phyloP scores from a whole-genome alignment of 2,797 vertebrate species.

The Decapterus maruadsi region DNA sequence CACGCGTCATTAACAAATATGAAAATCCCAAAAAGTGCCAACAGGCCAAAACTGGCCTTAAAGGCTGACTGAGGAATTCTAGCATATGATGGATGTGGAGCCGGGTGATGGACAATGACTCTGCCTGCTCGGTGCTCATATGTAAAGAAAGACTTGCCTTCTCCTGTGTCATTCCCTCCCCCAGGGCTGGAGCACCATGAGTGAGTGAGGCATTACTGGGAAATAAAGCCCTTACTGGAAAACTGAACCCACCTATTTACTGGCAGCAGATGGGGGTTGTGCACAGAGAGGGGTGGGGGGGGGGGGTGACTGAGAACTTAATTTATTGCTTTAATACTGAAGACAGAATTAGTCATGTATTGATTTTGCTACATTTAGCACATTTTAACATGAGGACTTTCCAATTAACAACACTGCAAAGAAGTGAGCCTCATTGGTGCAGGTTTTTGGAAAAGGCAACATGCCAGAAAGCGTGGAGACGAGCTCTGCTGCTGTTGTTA shows the following conservation, averaged over 20 bases:
- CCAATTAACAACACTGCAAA: neutral
- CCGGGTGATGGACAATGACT: constrained; percentile 57
- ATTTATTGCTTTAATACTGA: constrained; percentile 16
- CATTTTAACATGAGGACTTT: neutral
- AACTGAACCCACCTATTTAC: constrained; percentile 75
- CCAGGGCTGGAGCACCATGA: constrained; percentile 57
- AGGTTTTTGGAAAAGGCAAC: neutral
- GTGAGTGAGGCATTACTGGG: constrained; percentile 68
- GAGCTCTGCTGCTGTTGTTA: neutral
- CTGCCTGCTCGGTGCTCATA: constrained; percentile 36
- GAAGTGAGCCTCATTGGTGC: neutral
- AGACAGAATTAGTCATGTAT: neutral
- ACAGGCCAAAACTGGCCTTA: constrained; percentile 6
- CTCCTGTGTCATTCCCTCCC: constrained; percentile 78
- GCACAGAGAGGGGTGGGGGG: too few relatives aligned
- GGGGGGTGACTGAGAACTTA: neutral
- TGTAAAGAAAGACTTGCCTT: constrained; percentile 70
- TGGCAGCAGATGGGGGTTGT: constrained; percentile 62
- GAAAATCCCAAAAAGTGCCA: neutral
- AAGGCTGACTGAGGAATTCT: neutral
- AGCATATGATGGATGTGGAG: constrained; percentile 34
- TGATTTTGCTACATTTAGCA: neutral
- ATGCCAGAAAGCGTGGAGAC: neutral
- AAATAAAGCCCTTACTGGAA: constrained; percentile 82
- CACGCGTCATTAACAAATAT: neutral